Percentiles rank a stretch among this genome's conserved stretches.
phyloP scores from a whole-genome alignment of 1,140 invertebrate genomes.

The Drusus annulatus region DNA sequence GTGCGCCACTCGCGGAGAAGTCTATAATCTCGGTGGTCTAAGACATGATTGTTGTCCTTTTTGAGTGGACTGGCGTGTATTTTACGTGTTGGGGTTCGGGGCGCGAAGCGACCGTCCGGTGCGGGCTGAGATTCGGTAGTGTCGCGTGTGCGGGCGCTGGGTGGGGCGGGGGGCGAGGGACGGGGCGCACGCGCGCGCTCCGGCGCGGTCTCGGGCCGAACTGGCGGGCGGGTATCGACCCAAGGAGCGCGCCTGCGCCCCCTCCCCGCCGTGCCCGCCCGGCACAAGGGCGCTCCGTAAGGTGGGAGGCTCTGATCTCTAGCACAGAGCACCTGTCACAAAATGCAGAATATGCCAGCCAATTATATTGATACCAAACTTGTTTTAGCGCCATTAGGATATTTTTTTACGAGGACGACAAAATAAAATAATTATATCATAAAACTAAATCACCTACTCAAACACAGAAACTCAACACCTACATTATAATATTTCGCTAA shows the following conservation, averaged over 20 bases:
- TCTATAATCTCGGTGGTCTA: slow-evolving; percentile 4
- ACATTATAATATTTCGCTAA: too few species aligned
- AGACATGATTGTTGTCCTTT: slow-evolving; percentile 29
- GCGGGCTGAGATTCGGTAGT: slow-evolving; percentile 30
- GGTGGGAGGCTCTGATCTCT: too few species aligned
- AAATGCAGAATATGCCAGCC: too few species aligned
- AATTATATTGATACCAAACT: too few species aligned
- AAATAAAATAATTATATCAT: too few species aligned
- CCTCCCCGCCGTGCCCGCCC: slow-evolving; percentile 2
- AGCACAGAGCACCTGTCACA: too few species aligned
- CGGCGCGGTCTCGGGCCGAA: slow-evolving; percentile 36
- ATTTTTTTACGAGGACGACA: too few species aligned
- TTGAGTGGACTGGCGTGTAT: slow-evolving; percentile 5
- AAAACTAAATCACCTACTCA: too few species aligned
- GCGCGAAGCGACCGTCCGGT: slow-evolving; percentile 9
- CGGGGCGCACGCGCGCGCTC: slow-evolving; percentile 40
- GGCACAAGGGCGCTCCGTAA: slow-evolving; percentile 15
- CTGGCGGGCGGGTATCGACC: slow-evolving; percentile 39
- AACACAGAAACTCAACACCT: too few species aligned
- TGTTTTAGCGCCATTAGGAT: too few species aligned
- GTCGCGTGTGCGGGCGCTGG: slow-evolving; percentile 12
- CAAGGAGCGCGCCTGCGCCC: slow-evolving; percentile 32
- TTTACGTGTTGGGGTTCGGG: not conserved
- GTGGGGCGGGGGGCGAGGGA: slow-evolving; percentile 1
- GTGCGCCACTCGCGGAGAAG: not conserved